A percentile compares a stretch with the other conserved stretches of the same genome.
Evolutionary conservation across 2,797 vertebrate species (phyloP).

Genomic region (Babyrousa celebensis): DNA sequence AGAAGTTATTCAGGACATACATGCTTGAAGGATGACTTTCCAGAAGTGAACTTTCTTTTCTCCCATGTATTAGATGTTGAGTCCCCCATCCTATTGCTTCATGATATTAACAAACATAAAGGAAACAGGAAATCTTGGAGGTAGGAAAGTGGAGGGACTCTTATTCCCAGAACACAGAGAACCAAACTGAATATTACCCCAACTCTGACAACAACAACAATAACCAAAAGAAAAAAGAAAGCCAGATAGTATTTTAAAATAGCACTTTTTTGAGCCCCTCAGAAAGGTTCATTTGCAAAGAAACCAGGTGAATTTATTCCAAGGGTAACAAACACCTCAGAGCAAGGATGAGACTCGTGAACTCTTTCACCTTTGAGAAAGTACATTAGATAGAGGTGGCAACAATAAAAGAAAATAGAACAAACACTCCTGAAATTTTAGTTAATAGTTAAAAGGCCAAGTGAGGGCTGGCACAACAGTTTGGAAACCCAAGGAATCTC

Average conservation of each 20-base stretch:
- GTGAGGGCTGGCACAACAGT: neutral
- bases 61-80: neutral
- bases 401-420: neutral
- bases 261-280: neutral
- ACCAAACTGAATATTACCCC: neutral
- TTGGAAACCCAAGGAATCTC: neutral
- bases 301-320: neutral
- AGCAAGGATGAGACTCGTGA: neutral
- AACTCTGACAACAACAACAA: neutral
- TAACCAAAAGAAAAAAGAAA: neutral
- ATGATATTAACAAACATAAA: neutral
- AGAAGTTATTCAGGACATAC: neutral
- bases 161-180: neutral
- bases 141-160: neutral
- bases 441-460: neutral
- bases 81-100: neutral
- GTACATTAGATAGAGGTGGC: neutral
- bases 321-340: neutral
- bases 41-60: neutral
- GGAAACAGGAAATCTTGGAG: neutral
- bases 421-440: neutral
- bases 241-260: neutral
- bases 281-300: constrained; percentile 4
- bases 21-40: neutral
- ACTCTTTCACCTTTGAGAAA: neutral